Evolutionary conservation across 2,113 vertebrate species (phyloP), one percentile per base, ranked within the genome.

Genomic region (Puffinus mauretanicus): DNA sequence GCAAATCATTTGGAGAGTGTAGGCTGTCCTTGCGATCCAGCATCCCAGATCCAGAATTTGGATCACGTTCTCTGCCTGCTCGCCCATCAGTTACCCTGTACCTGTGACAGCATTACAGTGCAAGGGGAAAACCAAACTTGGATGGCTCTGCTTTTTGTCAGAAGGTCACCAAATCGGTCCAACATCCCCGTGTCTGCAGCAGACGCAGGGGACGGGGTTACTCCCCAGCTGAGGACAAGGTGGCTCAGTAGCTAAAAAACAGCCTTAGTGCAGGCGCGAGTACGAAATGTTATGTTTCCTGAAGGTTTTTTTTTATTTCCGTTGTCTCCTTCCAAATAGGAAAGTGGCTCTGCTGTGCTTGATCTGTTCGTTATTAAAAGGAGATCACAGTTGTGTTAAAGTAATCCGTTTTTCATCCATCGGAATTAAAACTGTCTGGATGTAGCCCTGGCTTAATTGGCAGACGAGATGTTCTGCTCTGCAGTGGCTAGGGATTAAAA

Each of bases 61-160:
- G 61, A n/a, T 38, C 55, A 8, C 0, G 3, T 54, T 49, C 75
- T 34, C 73, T 34, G 58, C 62, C 20, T 30, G 30, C 29, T 86
- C 6, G 0, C 11, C 16, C 25, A 4, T 18, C 80, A 7, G n/a
- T 54, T 27, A 38, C 24, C 44, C 32, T 1, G 1, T 19, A 10
- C 36, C 32, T 12, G 24, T 12, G 32, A 27, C 44, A 26, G 62
- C 3, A 2, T 8, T 34, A 6, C 26, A 4, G 36, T 3, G 24
- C 14, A 2, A 38, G 34, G 25, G 25, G 13, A 29, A 38, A 55
- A 24, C 1, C 7, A 14, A 4, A 6, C 34, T 4, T 12, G n/a
- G 18, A 13, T 38, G 38, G 34, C 67, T 84, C 67, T 84, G 34
- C 27, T 88, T 42, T 1, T 0, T 30, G 25, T 29, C 16, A n/a